Conservation (phyloP, 2,888 invertebrate species). For the Endomychus coccineus region DNA sequence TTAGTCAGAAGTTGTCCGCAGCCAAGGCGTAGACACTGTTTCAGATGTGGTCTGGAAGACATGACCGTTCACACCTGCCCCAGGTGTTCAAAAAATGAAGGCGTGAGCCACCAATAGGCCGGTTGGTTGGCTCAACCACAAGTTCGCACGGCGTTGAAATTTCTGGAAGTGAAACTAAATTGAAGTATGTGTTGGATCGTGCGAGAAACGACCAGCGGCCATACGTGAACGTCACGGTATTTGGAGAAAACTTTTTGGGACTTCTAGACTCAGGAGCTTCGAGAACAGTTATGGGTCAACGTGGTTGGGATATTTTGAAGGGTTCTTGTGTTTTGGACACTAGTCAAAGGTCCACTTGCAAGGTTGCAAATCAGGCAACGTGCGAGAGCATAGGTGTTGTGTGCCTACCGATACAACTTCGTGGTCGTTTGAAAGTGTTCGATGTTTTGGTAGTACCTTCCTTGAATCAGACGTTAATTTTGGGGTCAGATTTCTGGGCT, state of each 20-base stretch:
- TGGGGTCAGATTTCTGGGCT: no score
- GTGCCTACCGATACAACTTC: no score
- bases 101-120: background rate
- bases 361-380: no score
- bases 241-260: slow-evolving; percentile 11
- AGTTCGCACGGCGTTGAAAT: background rate
- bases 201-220: slow-evolving; percentile 12
- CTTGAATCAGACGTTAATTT: no score
- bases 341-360: no score
- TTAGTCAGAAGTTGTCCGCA: background rate
- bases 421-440: no score
- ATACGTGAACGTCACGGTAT: slow-evolving; percentile 14
- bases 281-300: slow-evolving; percentile 13
- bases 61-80: slow-evolving; percentile 2
- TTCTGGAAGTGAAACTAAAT: slow-evolving; percentile 1
- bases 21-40: slow-evolving; percentile 3
- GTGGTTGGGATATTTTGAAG: slow-evolving; percentile 9
- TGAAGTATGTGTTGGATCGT: slow-evolving; percentile 6
- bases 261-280: slow-evolving; percentile 17
- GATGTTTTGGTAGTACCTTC: no score
- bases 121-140: background rate
- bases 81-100: background rate
- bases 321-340: no score
- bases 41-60: slow-evolving; percentile 1
- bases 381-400: no score